Evolutionary conservation across 2,797 vertebrate genomes (phyloP).

Genomic region (Molossus molossus): DNA sequence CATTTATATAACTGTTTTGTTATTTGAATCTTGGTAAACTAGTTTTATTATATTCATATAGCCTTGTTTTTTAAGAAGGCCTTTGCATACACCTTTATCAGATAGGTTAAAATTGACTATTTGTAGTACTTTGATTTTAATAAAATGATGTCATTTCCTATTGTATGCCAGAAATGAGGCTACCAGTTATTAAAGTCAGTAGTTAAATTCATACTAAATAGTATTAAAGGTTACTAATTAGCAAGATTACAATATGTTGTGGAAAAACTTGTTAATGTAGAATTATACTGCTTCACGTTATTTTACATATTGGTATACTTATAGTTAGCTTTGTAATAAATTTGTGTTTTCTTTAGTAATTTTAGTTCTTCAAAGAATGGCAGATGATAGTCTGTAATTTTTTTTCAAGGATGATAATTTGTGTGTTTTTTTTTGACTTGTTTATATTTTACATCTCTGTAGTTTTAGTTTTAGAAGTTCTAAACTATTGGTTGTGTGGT

Average conservation of each 20-base stretch:
- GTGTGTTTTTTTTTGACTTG: conserved; percentile 85
- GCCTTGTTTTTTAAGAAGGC: conserved; percentile 78
- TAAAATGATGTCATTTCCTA: conserved; percentile 78
- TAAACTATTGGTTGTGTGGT: conserved; percentile 82
- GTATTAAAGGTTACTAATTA: conserved; percentile 68
- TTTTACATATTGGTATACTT: conserved; percentile 75
- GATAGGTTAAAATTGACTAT: conserved; percentile 73
- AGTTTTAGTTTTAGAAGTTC: conserved; percentile 83
- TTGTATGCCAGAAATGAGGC: conserved; percentile 73
- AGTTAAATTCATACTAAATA: conserved; percentile 74
- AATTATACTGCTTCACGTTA: conserved; percentile 71
- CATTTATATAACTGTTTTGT: conserved; percentile 78
- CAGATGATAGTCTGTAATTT: conserved; percentile 74
- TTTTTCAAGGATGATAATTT: conserved; percentile 76
- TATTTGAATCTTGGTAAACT: conserved; percentile 79
- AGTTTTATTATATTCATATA: conserved; percentile 83
- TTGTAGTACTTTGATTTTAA: conserved; percentile 74
- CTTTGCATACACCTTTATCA: conserved; percentile 82
- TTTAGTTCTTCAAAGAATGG: conserved; percentile 78
- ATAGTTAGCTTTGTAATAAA: conserved; percentile 78
- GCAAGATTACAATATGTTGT: conserved; percentile 73
- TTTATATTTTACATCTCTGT: conserved; percentile 84
- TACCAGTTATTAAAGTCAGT: conserved; percentile 68
- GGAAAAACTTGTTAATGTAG: conserved; percentile 77
- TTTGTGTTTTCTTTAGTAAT: conserved; percentile 80